Base-by-base conservation (phyloP, 2,113 vertebrate genomes). In the Callorhinus ursinus region DNA sequence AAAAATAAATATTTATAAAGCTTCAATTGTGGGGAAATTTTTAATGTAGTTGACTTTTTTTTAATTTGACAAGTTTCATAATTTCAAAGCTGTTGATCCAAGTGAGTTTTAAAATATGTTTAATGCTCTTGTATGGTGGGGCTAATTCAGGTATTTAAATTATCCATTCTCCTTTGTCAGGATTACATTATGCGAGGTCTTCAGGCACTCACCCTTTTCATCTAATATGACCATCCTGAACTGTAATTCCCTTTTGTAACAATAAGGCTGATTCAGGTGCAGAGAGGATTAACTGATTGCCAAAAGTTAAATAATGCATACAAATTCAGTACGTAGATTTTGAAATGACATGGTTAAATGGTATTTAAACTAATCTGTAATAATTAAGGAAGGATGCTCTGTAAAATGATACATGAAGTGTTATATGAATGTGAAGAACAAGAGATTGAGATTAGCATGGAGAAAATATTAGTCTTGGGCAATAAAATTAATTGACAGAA, bases 121-220 rank as follows among this genome's bases (percentile, higher is more conserved):
- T 71, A 14, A 14, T 77, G 33, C 22, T 86, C 9, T 77, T 13
- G 1, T 21, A 77, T 18, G 5, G 36, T 71, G 49, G 16, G 6
- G 0, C 22, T 91, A 51, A 74, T 51, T 95, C 11, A 84, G 13
- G 57, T 84, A 3, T 13, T 39, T 95, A 81, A 88, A 79, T 55
- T 95, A 19, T 1, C 63, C 19, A 14, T 85, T 93, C 46, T 63
- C 33, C 26, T 55, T 90, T 77, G 18, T 93, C 57, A 85, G 57
- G 49, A 83, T 95, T 95, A 93, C 95, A 94, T 95, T 94, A 77
- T 61, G 33, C 57, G 91, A n/a, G 16, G 59, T 84, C 49, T 84
- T 82, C 31, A 84, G 71, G 22, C n/a, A 74, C 33, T 90, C 14
- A 13, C 92, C 36, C 36, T 65, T 15, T 93, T 77, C n/a, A 42